Evolutionary conservation across 2,888 invertebrate species (phyloP).

Genomic region (Omphaloscelis lunosa): DNA sequence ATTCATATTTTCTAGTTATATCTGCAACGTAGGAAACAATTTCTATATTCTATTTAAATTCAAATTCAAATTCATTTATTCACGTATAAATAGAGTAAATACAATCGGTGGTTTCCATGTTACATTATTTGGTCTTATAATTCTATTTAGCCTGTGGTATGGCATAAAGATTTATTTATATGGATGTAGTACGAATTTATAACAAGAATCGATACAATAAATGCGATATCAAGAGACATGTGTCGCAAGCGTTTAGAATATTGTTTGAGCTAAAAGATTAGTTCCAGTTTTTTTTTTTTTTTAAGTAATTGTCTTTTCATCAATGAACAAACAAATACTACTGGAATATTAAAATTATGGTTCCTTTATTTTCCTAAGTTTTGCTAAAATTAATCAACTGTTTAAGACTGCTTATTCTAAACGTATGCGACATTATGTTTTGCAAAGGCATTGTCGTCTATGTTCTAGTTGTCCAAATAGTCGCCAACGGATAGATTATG

Average conservation of each 20-base stretch:
- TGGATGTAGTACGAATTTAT: slow-evolving; percentile 19
- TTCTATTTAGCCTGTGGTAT: no score
- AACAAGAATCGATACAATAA: not conserved
- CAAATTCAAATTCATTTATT: no score
- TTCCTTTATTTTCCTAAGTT: no score
- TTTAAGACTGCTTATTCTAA: not conserved
- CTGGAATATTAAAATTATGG: no score
- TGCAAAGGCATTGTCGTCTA: slow-evolving; percentile 6
- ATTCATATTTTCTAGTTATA: slow-evolving; percentile 13
- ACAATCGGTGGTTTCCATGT: no score
- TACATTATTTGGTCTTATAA: no score
- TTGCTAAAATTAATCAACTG: no score
- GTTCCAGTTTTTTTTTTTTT: no score
- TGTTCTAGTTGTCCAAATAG: slow-evolving; percentile 9
- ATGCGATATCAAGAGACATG: not conserved
- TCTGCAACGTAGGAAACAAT: not conserved
- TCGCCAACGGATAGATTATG: slow-evolving; percentile 37
- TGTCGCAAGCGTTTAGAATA: not conserved
- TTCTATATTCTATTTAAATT: slow-evolving; percentile 18
- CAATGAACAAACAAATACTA: no score
- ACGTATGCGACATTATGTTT: slow-evolving; percentile 1
- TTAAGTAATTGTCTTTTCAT: no score
- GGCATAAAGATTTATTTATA: slow-evolving; percentile 16
- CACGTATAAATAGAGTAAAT: no score
- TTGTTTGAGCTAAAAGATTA: not conserved